phyloP scores from a whole-genome alignment of 2,113 vertebrate genomes.

The Numida meleagris region DNA sequence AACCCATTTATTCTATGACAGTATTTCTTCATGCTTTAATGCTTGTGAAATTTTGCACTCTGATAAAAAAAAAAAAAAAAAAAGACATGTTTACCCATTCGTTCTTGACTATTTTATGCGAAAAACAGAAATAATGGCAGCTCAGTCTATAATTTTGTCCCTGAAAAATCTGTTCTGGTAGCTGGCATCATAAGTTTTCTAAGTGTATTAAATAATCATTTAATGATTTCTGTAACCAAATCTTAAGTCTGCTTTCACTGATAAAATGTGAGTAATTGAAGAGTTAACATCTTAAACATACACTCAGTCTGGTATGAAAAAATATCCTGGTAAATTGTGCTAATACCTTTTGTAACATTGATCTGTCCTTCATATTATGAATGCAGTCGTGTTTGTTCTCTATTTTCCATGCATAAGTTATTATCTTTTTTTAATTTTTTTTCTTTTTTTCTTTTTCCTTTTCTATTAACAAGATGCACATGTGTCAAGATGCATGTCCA shows the following conservation, averaged over 20 bases:
- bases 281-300: background rate
- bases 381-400: background rate
- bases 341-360: background rate
- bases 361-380: background rate
- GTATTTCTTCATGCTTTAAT: background rate
- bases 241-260: background rate
- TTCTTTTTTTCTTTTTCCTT: background rate
- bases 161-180: background rate
- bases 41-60: background rate
- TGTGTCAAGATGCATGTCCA: rapidly evolving
- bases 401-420: background rate
- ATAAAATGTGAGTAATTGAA: background rate
- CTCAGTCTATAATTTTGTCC: background rate
- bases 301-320: background rate
- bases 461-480: background rate
- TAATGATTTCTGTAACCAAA: background rate
- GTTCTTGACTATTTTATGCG: background rate
- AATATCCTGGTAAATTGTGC: background rate
- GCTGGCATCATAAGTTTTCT: background rate
- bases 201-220: background rate
- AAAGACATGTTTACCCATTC: background rate
- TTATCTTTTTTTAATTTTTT: background rate
- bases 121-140: background rate
- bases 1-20: background rate
- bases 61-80: background rate